phyloP scores from a whole-genome alignment of 2,888 invertebrate genomes.

The Amblyjoppa fuscipennis region DNA sequence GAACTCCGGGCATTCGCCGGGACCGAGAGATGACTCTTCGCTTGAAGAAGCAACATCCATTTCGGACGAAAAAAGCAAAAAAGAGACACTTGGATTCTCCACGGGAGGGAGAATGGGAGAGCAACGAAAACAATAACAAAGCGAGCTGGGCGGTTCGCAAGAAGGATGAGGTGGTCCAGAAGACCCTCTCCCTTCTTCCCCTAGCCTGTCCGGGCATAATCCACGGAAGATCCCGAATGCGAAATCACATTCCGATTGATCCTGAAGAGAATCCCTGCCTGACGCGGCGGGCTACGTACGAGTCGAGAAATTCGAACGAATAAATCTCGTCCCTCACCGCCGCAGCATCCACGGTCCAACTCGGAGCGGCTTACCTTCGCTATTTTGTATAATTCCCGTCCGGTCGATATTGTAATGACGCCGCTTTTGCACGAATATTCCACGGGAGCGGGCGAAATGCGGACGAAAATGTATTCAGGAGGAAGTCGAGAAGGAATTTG shows the following conservation, averaged over 20 bases:
- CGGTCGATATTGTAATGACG: slow-evolving; percentile 58
- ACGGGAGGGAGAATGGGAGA: slow-evolving; percentile 7
- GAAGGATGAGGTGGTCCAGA: slow-evolving; percentile 67
- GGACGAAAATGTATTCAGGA: slow-evolving; percentile 44
- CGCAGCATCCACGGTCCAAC: slow-evolving; percentile 59
- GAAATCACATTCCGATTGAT: slow-evolving; percentile 81
- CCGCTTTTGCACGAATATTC: slow-evolving; percentile 32
- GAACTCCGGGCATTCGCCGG: slow-evolving; percentile 6
- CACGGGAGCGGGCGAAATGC: slow-evolving; percentile 18
- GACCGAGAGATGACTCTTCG: background rate
- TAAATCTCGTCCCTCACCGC: slow-evolving; percentile 80
- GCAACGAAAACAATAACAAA: slow-evolving; percentile 79
- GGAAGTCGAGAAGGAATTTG: slow-evolving; percentile 58
- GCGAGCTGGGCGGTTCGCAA: slow-evolving; percentile 72
- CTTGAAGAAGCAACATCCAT: background rate
- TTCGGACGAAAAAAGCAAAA: background rate
- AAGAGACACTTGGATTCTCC: slow-evolving; percentile 35
- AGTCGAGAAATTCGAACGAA: slow-evolving; percentile 81
- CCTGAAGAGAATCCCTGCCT: slow-evolving; percentile 37
- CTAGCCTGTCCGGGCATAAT: slow-evolving; percentile 76
- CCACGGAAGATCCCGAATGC: slow-evolving; percentile 82
- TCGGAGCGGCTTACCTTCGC: slow-evolving; percentile 58
- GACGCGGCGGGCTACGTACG: slow-evolving; percentile 30
- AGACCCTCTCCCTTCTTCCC: slow-evolving; percentile 29
- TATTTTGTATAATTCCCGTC: slow-evolving; percentile 59